Evolutionary conservation across 2,888 invertebrate species (phyloP).

Genomic region (Pandemis heparana): DNA sequence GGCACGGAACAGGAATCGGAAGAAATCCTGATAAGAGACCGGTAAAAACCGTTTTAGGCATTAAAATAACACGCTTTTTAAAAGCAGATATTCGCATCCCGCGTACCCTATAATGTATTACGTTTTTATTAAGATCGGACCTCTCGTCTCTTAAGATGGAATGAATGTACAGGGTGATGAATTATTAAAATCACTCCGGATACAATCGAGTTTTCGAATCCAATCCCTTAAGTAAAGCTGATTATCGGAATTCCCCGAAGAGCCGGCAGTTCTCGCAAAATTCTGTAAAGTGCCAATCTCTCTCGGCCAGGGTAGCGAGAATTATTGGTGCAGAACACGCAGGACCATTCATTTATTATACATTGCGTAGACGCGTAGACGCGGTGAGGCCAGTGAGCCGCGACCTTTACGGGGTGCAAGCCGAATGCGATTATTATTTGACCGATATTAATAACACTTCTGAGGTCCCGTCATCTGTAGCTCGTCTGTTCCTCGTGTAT

Average conservation of each 20-base stretch:
- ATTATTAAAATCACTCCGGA: conserved; percentile 83
- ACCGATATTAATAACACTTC: too few relatives aligned
- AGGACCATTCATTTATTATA: conserved; percentile 74
- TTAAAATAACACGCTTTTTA: background rate
- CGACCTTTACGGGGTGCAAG: conserved; percentile 1
- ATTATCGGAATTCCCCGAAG: conserved; percentile 78
- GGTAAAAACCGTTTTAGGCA: background rate
- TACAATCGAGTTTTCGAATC: conserved; percentile 80
- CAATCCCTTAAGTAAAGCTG: conserved; percentile 85
- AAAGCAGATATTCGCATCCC: background rate
- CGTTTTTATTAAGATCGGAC: conserved; percentile 55
- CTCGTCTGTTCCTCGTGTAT: too few relatives aligned
- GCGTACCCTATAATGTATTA: conserved; percentile 16
- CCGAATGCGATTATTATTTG: background rate
- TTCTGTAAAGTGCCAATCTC: conserved; percentile 80
- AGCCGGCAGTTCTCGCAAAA: conserved; percentile 69
- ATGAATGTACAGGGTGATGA: conserved; percentile 72
- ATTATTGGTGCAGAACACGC: conserved; percentile 72
- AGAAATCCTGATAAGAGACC: background rate
- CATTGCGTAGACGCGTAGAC: conserved; percentile 51
- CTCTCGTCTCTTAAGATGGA: conserved; percentile 61
- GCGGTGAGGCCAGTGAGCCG: conserved; percentile 24
- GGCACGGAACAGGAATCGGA: background rate
- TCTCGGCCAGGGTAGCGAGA: conserved; percentile 64
- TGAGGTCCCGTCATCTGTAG: too few relatives aligned